A percentile compares a stretch with the other conserved stretches of the same genome.
Conservation (phyloP, 1,140 invertebrate genomes). For the Latrodectus geometricus region DNA sequence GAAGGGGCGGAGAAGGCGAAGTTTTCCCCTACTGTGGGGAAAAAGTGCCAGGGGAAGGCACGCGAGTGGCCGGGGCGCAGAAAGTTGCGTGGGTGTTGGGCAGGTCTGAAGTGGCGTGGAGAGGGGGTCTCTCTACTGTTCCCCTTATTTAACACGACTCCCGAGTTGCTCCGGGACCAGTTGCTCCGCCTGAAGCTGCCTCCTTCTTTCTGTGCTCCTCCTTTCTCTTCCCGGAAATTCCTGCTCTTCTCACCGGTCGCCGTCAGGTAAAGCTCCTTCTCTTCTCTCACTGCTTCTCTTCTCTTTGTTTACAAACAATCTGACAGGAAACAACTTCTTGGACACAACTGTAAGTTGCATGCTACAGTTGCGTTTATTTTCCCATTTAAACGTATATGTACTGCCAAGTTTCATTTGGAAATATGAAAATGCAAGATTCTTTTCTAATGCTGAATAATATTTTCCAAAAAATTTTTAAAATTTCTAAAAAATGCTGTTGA, state of each 20-base stretch:
- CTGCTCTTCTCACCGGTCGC: background rate
- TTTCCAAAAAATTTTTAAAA: too few species aligned
- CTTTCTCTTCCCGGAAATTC: conserved; percentile 11
- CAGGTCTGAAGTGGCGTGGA: conserved; percentile 23
- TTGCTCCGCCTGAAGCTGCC: conserved; percentile 49
- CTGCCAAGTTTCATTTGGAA: too few species aligned
- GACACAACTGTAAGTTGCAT: too few species aligned
- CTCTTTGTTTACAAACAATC: conserved; percentile 1
- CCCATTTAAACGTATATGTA: too few species aligned
- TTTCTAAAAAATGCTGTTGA: too few species aligned
- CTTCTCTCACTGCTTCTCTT: background rate
- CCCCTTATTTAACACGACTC: conserved; percentile 57
- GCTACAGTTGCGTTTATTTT: too few species aligned
- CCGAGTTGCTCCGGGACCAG: conserved; percentile 42
- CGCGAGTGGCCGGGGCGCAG: conserved; percentile 10
- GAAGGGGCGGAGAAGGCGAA: background rate
- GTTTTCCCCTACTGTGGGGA: background rate
- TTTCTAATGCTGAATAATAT: too few species aligned
- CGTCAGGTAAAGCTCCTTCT: background rate
- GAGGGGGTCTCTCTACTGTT: background rate
- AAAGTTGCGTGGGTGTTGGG: conserved; percentile 53
- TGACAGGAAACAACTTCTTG: background rate
- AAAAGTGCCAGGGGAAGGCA: conserved; percentile 15
- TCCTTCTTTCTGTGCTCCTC: conserved; percentile 13
- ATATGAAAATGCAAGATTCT: too few species aligned